Evolutionary conservation across 1,140 invertebrate genomes (phyloP), one percentile per base, ranked within the genome.

Genomic region (Bursaphelenchus mucronatus): DNA sequence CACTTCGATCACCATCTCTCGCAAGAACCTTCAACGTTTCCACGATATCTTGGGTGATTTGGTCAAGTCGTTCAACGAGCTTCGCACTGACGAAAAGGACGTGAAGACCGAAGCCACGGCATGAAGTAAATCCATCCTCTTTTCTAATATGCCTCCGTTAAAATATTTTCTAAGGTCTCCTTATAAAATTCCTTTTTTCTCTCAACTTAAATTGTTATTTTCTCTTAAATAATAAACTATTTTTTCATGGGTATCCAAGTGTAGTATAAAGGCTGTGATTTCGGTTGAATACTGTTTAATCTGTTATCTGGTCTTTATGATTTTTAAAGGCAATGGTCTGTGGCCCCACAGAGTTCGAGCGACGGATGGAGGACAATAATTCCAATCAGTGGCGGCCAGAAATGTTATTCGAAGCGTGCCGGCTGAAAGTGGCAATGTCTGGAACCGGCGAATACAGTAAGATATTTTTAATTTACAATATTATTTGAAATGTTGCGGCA

Each of bases 361-460:
- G 53, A 39, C 13, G 13, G 67, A 49, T 58, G 51, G 62, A 15
- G 56, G 56, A 53, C 43, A 45, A 5, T 30, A 30, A 30, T 30
- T 30, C 30, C 30, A 30, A 30, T 30, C 30, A 30, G 19, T 68
- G 70, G 70, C 63, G 47, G 17, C 45, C 54, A 3, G 70, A 71
- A 8, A 55, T 51, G 39, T 44, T 71, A 30, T 67, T 70, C 44
- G 70, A 71, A 39, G 67, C 72, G 21, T 71, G 72, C 53, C 70
- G 73, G 10, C 49, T 71, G 59, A 74, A 30, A 46, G 70, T 71
- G 43, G 54, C 51, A 30, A 75, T 71, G 70, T 41, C 64, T 13
- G 45, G 63, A 7, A 55, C 64, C 17, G 51, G 49, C 5, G 47
- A 49, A 49, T n/a, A 49, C 13, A n/a, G 13, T n/a, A 49, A 49